Percentiles rank a stretch among this genome's conserved stretches.
phyloP scores from a whole-genome alignment of 2,113 vertebrate genomes.

The Lepidothrix coronata region DNA sequence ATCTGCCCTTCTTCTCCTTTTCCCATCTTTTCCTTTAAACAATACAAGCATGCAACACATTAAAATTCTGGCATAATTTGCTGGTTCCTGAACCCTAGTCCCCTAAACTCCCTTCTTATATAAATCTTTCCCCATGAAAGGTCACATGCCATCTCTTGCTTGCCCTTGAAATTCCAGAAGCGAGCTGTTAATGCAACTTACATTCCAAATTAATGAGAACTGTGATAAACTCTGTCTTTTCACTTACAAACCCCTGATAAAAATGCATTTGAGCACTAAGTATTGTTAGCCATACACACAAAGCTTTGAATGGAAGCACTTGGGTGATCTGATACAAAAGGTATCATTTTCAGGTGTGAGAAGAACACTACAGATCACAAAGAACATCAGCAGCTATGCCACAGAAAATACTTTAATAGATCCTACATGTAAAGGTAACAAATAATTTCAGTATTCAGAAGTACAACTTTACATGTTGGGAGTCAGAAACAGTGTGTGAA shows the following conservation, averaged over 20 bases:
- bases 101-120: slow-evolving; percentile 50
- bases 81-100: slow-evolving; percentile 61
- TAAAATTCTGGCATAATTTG: slow-evolving; percentile 51
- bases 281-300: background rate
- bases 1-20: background rate
- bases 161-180: slow-evolving; percentile 71
- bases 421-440: background rate
- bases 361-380: background rate
- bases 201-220: slow-evolving; percentile 75
- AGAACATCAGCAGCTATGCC: background rate
- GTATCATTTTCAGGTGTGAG: background rate
- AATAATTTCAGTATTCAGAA: background rate
- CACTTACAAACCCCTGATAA: slow-evolving; percentile 23
- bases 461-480: background rate
- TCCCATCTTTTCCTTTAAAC: slow-evolving; percentile 26
- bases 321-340: background rate
- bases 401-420: background rate
- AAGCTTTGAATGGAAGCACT: background rate
- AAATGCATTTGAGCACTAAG: background rate
- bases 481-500: background rate
- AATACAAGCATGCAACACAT: slow-evolving; percentile 17
- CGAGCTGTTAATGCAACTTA: slow-evolving; percentile 58
- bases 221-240: slow-evolving; percentile 65
- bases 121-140: slow-evolving; percentile 68
- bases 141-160: slow-evolving; percentile 69